These are phyloP conservation scores for Rhodinocichla rosea DNA, from an alignment of 2,113 vertebrate species.

Conservation along the genomic window DNA sequence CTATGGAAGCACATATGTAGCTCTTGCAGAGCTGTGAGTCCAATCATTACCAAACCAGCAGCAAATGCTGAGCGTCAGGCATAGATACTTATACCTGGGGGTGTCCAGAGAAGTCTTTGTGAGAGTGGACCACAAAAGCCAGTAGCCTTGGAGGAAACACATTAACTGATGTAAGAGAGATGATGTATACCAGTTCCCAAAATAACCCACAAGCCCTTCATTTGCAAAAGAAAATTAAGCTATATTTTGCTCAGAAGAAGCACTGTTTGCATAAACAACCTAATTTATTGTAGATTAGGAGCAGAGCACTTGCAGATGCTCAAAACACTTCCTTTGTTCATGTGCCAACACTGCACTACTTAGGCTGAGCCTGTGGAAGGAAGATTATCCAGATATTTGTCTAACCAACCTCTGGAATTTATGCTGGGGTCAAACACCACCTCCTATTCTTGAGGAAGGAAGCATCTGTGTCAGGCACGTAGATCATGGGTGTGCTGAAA, in stretches of 20 bases:
- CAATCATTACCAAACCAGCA: not conserved
- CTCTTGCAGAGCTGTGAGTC: not conserved
- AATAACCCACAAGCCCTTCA: not conserved
- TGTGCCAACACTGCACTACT: rapidly evolving
- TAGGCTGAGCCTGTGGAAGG: not conserved
- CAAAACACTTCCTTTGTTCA: not conserved
- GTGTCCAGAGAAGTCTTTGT: not conserved
- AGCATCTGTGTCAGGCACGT: not conserved
- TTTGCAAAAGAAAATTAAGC: not conserved
- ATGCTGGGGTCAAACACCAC: not conserved
- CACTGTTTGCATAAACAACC: not conserved
- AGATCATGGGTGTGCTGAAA: not conserved
- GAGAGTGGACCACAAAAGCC: not conserved
- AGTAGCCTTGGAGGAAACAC: not conserved
- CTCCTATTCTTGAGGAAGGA: not conserved
- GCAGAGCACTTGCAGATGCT: not conserved
- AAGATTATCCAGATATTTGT: not conserved
- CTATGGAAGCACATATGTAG: not conserved
- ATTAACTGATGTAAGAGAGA: not conserved
- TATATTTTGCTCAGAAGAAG: not conserved
- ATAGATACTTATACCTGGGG: not conserved
- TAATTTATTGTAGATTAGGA: not conserved
- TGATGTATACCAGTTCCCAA: not conserved
- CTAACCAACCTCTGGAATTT: not conserved
- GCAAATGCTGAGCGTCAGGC: not conserved